A percentile compares a stretch with the other conserved stretches of the same genome.
These are phyloP conservation scores for Trinorchestia longiramus DNA, from an alignment of 1,140 invertebrate species.

Conservation along the genomic window DNA sequence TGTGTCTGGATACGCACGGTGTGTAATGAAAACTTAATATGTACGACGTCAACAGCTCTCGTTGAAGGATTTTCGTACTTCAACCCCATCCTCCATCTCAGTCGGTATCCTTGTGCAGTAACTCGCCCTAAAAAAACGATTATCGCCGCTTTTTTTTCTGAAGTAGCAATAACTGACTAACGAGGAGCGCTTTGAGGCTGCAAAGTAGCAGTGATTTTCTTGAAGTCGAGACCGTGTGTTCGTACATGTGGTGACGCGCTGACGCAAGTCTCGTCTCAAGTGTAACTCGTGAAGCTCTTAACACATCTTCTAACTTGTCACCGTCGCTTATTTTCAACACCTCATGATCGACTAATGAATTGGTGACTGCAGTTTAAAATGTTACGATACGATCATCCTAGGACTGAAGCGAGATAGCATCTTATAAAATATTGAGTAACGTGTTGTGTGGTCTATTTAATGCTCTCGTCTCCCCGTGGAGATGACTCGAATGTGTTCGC, in stretches of 20 bases:
- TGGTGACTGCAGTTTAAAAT: neutral
- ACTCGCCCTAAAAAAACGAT: neutral
- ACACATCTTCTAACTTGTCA: neutral
- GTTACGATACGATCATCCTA: neutral
- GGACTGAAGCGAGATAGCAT: neutral
- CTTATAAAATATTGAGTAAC: neutral
- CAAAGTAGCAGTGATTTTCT: neutral
- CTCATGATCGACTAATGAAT: neutral
- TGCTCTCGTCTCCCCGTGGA: neutral
- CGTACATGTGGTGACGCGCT: neutral
- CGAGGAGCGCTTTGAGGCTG: neutral
- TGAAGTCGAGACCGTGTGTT: neutral
- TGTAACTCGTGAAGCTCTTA: neutral
- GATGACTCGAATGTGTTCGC: neutral
- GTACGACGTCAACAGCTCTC: neutral
- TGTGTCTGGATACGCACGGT: neutral
- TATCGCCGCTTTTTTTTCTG: neutral
- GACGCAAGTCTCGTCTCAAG: too few species aligned
- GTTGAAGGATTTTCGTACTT: neutral
- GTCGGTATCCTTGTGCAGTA: neutral
- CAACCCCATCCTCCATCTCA: neutral
- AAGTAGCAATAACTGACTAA: neutral
- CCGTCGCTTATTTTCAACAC: neutral
- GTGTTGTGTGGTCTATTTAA: neutral
- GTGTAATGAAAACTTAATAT: neutral